These are phyloP conservation scores for Drosophila ficusphila DNA, from an alignment of 1,140 invertebrate genomes.

Conservation along the genomic window DNA sequence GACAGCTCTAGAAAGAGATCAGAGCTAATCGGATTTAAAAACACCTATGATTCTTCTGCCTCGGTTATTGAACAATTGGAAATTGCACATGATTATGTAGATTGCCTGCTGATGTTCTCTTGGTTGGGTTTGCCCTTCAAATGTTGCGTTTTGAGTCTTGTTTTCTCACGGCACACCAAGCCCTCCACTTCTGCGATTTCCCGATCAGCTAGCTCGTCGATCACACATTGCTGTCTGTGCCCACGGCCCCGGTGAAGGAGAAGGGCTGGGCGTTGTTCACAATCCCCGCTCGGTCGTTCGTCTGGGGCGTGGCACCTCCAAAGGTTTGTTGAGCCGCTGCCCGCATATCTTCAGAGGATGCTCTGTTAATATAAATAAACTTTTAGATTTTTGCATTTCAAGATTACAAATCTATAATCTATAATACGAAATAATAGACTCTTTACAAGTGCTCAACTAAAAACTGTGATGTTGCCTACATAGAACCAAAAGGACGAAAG, in stretches of 20 bases:
- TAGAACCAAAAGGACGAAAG: conserved; percentile 9
- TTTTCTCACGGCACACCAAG: conserved; percentile 72
- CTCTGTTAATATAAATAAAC: conserved; percentile 85
- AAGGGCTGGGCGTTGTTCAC: conserved; percentile 91
- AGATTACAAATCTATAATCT: not conserved
- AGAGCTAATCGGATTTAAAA: conserved; percentile 30
- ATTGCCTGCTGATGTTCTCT: conserved; percentile 39
- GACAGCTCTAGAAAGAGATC: conserved; percentile 60
- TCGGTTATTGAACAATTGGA: conserved; percentile 34
- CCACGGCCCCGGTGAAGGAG: conserved; percentile 88
- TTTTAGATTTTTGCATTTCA: not conserved
- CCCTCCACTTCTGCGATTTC: conserved; percentile 3
- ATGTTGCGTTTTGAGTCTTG: conserved; percentile 75
- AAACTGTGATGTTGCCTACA: conserved; percentile 26
- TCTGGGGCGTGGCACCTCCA: conserved; percentile 50
- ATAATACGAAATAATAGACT: conserved; percentile 2
- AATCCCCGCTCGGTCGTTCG: conserved; percentile 87
- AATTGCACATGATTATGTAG: conserved; percentile 63
- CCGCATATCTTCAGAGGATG: conserved; percentile 90
- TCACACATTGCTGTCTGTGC: conserved; percentile 87
- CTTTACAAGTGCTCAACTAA: conserved; percentile 18
- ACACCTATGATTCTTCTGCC: not conserved
- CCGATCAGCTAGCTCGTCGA: conserved; percentile 20
- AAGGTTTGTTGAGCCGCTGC: conserved; percentile 86
- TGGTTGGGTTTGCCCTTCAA: conserved; percentile 58